These are phyloP conservation scores for Glomeris maerens DNA, from an alignment of 1,140 invertebrate genomes.

Conservation along the genomic window DNA sequence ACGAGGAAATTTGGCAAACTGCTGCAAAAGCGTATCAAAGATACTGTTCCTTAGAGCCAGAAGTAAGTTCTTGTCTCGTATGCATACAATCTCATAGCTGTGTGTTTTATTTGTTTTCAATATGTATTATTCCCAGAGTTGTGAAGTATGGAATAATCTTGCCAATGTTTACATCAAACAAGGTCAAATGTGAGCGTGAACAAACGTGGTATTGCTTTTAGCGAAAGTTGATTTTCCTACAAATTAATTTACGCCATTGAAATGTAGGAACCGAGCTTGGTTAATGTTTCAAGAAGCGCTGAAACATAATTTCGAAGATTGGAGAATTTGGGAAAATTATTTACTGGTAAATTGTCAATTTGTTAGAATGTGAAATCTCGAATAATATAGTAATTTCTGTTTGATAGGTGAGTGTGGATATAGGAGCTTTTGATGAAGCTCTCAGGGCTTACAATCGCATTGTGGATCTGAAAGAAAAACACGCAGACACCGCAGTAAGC, in stretches of 20 bases:
- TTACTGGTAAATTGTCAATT: conserved; percentile 60
- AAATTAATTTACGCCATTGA: no score
- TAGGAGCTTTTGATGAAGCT: conserved; percentile 41
- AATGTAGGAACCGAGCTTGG: conserved; percentile 47
- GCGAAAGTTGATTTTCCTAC: conserved; percentile 2
- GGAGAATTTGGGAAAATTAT: conserved; percentile 95
- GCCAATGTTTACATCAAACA: conserved; percentile 80
- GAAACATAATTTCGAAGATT: conserved; percentile 85
- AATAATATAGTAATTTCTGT: conserved; percentile 3
- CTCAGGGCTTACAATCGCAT: conserved; percentile 66
- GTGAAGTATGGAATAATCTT: conserved; percentile 95
- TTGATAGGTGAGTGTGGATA: conserved; percentile 27
- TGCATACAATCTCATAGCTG: conserved; percentile 1
- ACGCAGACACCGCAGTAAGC: conserved; percentile 57
- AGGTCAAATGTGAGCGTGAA: conserved; percentile 50
- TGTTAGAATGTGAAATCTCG: background rate
- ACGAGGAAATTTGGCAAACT: conserved; percentile 61
- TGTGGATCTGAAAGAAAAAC: conserved; percentile 67
- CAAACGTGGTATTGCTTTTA: conserved; percentile 3
- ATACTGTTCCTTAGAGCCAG: conserved; percentile 71
- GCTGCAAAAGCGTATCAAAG: conserved; percentile 70
- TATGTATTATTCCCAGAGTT: conserved; percentile 41
- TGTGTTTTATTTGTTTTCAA: background rate
- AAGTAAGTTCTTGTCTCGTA: conserved; percentile 33
- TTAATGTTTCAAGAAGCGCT: conserved; percentile 71